These are phyloP conservation scores for Bubalus kerabau DNA, from an alignment of 2,113 vertebrate species.

Conservation along the genomic window DNA sequence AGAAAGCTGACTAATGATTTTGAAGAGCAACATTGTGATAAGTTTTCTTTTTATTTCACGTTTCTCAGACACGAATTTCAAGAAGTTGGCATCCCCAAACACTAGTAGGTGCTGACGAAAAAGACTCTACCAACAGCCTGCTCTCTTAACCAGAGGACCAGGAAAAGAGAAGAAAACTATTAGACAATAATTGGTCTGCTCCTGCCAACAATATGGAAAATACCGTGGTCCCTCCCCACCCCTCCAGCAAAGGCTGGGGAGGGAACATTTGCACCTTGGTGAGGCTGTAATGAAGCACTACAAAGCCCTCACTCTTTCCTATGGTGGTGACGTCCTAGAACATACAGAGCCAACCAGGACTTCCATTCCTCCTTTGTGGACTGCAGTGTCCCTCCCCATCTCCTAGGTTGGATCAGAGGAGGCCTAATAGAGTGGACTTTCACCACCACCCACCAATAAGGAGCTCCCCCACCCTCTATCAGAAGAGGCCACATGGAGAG, in stretches of 20 bases:
- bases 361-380: background rate
- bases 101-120: background rate
- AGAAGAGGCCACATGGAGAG: background rate
- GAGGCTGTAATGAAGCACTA: background rate
- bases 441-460: background rate
- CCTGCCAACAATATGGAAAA: background rate
- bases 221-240: accelerated
- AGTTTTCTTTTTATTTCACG: background rate
- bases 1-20: background rate
- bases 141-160: background rate
- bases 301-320: accelerated
- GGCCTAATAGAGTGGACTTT: background rate
- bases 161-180: background rate
- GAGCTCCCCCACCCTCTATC: background rate
- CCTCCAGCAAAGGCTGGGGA: background rate
- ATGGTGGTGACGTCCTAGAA: background rate
- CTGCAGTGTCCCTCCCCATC: background rate
- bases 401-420: background rate
- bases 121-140: background rate
- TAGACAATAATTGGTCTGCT: background rate
- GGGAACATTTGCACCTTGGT: background rate
- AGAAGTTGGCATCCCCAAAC: background rate
- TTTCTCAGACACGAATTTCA: background rate
- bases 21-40: background rate
- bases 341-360: background rate